These are phyloP conservation scores for Dolichotis patagonum DNA, from an alignment of 2,113 vertebrate genomes.

Conservation along the genomic window DNA sequence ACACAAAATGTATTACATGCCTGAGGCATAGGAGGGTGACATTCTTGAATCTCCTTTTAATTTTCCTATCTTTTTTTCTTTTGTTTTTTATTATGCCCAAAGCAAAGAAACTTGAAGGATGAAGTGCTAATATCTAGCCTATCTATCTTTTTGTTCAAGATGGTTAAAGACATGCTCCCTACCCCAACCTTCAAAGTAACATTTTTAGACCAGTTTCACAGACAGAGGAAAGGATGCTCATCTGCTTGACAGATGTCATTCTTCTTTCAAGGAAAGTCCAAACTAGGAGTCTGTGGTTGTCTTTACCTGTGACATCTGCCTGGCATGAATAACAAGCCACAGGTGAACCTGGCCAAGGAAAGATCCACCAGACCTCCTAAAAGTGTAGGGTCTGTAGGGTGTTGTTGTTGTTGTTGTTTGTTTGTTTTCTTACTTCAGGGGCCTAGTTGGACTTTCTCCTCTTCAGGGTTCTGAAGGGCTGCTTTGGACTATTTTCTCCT, in stretches of 20 bases:
- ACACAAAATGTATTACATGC: background rate
- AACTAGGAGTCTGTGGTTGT: background rate
- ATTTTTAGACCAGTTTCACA: background rate
- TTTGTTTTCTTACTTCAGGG: background rate
- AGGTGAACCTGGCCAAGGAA: background rate
- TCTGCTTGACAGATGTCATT: background rate
- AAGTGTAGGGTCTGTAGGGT: background rate
- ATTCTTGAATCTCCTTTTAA: background rate
- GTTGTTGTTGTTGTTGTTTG: background rate
- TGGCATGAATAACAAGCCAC: background rate
- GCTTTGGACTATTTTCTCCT: background rate
- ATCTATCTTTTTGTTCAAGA: background rate
- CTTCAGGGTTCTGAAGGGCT: background rate
- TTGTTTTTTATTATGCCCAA: slow-evolving; percentile 29
- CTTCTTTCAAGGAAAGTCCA: slow-evolving; percentile 52
- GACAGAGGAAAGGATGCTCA: background rate
- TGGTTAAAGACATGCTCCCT: background rate
- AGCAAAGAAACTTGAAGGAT: background rate
- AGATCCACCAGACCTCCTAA: background rate
- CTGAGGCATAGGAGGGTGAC: background rate
- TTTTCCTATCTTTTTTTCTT: slow-evolving; percentile 3
- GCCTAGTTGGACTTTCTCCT: background rate
- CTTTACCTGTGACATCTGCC: slow-evolving; percentile 12
- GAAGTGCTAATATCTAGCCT: background rate
- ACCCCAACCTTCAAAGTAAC: background rate